Conservation (phyloP, 2,113 vertebrate species). For the Gadus macrocephalus region DNA sequence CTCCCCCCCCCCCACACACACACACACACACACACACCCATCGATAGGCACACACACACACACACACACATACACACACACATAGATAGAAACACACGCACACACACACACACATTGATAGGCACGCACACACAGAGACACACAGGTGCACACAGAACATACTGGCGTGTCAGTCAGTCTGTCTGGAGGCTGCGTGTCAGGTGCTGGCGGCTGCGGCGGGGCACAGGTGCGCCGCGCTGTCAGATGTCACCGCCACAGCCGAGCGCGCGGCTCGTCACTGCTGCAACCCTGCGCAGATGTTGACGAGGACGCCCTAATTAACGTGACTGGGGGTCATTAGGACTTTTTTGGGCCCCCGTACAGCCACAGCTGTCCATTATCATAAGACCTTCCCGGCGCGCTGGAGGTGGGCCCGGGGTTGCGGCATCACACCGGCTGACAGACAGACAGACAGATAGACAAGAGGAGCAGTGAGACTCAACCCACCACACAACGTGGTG, state of each 20-base stretch:
- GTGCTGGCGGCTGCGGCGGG: neutral
- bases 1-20: neutral
- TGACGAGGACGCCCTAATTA: constrained; percentile 52
- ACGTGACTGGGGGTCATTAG: constrained; percentile 59
- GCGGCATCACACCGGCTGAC: too few species aligned
- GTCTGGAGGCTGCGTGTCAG: constrained; percentile 4
- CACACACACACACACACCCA: neutral
- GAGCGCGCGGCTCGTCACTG: constrained; percentile 43
- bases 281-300: constrained; percentile 50
- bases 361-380: constrained; percentile 56
- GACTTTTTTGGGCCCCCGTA: constrained; percentile 42
- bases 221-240: constrained; percentile 44
- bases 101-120: neutral
- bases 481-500: too few species aligned
- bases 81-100: neutral
- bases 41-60: neutral
- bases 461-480: too few species aligned
- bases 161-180: neutral
- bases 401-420: too few species aligned
- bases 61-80: too few species aligned
- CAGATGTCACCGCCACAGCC: constrained; percentile 44
- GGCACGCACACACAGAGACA: neutral
- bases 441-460: too few species aligned
- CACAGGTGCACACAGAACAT: too few species aligned
- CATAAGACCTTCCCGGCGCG: constrained; percentile 28